Percentiles rank a stretch among this genome's conserved stretches.
These are phyloP conservation scores for Harpegnathos saltator DNA, from an alignment of 1,140 invertebrate species.

Conservation along the genomic window DNA sequence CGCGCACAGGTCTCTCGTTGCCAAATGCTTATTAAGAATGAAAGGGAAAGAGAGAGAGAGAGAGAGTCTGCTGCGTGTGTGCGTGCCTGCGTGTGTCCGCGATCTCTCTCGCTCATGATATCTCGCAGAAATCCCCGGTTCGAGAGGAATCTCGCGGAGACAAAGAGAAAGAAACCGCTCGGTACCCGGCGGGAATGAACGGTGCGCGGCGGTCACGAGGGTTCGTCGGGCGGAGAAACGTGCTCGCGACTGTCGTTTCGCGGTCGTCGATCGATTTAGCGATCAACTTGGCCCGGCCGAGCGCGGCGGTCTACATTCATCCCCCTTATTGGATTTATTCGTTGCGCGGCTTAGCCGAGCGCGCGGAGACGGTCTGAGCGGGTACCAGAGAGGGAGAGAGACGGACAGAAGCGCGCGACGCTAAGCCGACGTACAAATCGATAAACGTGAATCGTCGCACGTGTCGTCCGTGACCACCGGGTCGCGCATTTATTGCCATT, in stretches of 20 bases:
- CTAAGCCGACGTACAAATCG: conserved; percentile 27
- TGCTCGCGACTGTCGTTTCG: not conserved
- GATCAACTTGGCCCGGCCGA: not conserved
- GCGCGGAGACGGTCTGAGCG: too few species aligned
- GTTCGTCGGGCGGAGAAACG: not conserved
- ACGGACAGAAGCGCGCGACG: too few species aligned
- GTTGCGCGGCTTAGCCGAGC: not conserved
- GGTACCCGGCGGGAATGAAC: too few species aligned
- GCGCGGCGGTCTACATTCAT: not conserved
- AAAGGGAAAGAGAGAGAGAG: not conserved
- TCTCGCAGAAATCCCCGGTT: too few species aligned
- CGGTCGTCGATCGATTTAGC: conserved; percentile 20
- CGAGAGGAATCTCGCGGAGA: not conserved
- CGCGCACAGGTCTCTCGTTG: too few species aligned
- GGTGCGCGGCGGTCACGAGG: not conserved
- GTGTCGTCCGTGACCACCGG: conserved; percentile 51
- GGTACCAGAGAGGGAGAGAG: too few species aligned
- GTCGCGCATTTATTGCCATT: conserved; percentile 19
- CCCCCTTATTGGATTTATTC: conserved; percentile 34
- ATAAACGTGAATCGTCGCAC: conserved; percentile 47
- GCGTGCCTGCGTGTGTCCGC: too few species aligned
- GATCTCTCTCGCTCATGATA: too few species aligned
- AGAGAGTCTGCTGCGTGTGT: too few species aligned
- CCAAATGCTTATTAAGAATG: not conserved
- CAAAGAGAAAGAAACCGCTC: too few species aligned